Conservation (phyloP, 2,113 vertebrate species). For the Sturnira hondurensis region DNA sequence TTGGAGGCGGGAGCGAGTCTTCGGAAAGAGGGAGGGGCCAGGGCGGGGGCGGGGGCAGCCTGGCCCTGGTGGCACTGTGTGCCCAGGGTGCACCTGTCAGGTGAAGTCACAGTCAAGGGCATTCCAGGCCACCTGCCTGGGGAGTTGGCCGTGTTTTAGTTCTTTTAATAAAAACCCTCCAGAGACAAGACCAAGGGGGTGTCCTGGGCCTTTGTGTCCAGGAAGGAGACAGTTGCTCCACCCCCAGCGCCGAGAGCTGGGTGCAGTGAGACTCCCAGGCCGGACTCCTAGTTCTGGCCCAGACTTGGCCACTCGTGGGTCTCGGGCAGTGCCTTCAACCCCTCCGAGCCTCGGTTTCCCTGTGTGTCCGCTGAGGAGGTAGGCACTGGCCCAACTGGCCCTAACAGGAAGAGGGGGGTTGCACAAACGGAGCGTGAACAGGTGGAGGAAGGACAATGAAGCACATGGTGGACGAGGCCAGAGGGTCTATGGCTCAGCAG, state of each 20-base stretch:
- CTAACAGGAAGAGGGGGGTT: background rate
- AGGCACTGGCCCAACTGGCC: background rate
- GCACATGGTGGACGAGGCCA: accelerated
- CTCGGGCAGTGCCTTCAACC: background rate
- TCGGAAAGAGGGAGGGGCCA: background rate
- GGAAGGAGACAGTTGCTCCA: background rate
- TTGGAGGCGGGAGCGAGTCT: constrained; percentile 72
- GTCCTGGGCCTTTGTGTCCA: background rate
- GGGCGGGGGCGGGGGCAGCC: background rate
- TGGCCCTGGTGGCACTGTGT: background rate
- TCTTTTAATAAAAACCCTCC: background rate
- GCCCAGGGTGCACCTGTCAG: constrained; percentile 23
- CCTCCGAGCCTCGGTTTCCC: background rate
- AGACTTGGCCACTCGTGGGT: background rate
- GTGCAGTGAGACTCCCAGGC: background rate
- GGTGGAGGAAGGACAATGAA: background rate
- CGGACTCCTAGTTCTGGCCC: background rate
- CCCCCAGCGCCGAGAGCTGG: background rate
- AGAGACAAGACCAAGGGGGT: background rate
- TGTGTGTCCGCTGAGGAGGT: accelerated
- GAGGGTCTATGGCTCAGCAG: no score
- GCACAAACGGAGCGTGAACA: background rate
- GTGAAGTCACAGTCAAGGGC: constrained; percentile 33
- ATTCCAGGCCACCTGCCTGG: background rate
- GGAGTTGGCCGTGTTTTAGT: background rate